Conservation (phyloP, 2,797 vertebrate species). For the Coreius guichenoti region DNA sequence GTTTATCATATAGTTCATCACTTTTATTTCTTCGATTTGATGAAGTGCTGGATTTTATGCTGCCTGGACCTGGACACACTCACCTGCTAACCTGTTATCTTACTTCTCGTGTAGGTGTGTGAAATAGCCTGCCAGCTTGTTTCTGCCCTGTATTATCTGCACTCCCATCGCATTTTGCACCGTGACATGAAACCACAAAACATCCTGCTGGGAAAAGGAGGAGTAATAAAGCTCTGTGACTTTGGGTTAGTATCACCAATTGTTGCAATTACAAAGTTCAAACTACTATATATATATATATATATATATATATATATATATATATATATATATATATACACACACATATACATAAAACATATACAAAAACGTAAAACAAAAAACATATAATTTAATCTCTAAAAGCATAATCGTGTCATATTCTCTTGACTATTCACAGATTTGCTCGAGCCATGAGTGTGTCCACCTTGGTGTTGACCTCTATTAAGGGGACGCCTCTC, state of each 20-base stretch:
- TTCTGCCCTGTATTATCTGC: constrained; percentile 95
- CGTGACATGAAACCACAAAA: constrained; percentile 99
- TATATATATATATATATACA: too few species aligned
- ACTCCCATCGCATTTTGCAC: constrained; percentile 96
- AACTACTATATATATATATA: neutral
- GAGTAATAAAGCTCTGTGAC: constrained; percentile 94
- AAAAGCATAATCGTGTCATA: neutral
- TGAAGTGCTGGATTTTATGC: neutral
- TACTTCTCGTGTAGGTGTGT: constrained; percentile 79
- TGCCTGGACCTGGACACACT: neutral
- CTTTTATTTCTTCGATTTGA: neutral
- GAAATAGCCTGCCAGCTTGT: constrained; percentile 92
- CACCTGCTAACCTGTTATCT: constrained; percentile 18
- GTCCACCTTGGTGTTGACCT: constrained; percentile 95
- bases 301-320: neutral
- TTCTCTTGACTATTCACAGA: constrained; percentile 68
- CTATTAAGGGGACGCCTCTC: constrained; percentile 96
- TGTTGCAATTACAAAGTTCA: constrained; percentile 8
- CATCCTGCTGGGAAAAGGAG: constrained; percentile 91
- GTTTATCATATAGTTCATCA: neutral
- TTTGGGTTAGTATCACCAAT: constrained; percentile 85
- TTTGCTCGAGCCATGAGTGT: constrained; percentile 97
- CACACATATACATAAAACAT: too few species aligned
- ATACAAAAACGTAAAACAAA: too few species aligned
- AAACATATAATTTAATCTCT: neutral